Conservation (phyloP, 2,797 vertebrate species). For the Rachycentron canadum region DNA sequence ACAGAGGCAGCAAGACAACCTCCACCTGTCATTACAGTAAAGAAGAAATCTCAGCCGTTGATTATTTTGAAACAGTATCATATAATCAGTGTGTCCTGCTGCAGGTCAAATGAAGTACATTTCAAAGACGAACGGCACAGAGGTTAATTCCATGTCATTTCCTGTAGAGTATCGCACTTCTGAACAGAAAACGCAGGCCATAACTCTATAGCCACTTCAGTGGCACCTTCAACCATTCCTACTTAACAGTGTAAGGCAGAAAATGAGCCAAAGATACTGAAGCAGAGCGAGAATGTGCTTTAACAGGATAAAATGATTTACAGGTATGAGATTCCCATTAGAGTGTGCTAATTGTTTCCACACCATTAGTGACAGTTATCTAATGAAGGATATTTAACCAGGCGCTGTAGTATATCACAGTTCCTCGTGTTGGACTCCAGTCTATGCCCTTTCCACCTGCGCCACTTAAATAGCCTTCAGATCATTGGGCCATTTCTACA, state of each 20-base stretch:
- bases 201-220: constrained; percentile 76
- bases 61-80: constrained; percentile 49
- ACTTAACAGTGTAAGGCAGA: constrained; percentile 76
- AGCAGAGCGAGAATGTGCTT: constrained; percentile 82
- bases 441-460: constrained; percentile 68
- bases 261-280: constrained; percentile 79
- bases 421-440: constrained; percentile 64
- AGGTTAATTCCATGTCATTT: constrained; percentile 71
- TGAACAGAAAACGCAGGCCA: constrained; percentile 69
- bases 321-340: constrained; percentile 89
- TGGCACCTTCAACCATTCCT: constrained; percentile 74
- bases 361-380: constrained; percentile 90
- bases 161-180: constrained; percentile 52
- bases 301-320: constrained; percentile 88
- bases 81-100: constrained; percentile 37
- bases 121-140: constrained; percentile 54
- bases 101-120: constrained; percentile 64
- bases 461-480: constrained; percentile 33
- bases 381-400: constrained; percentile 88
- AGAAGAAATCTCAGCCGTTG: constrained; percentile 33
- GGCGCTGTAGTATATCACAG: constrained; percentile 84
- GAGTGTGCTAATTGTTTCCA: constrained; percentile 90
- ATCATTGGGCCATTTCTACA: constrained; percentile 37
- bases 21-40: constrained; percentile 37
- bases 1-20: constrained; percentile 32